These are phyloP conservation scores for Clitarchus hookeri DNA, from an alignment of 2,888 invertebrate species.

Conservation along the genomic window DNA sequence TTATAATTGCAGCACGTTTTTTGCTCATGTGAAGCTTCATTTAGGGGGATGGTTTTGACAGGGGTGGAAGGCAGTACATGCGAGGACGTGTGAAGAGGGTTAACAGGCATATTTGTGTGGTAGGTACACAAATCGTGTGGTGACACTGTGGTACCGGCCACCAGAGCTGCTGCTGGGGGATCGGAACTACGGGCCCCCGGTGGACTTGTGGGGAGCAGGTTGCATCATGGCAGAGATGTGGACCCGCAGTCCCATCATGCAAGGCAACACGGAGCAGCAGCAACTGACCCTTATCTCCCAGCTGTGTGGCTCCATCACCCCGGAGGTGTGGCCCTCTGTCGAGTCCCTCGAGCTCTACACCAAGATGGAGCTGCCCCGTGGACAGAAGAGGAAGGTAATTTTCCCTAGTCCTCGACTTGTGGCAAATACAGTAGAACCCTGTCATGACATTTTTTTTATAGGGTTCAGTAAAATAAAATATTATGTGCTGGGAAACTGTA, in stretches of 20 bases:
- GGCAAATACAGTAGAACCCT: no score
- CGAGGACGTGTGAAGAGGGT: neutral
- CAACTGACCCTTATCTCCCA: slow-evolving; percentile 94
- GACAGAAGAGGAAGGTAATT: slow-evolving; percentile 78
- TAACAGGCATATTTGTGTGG: slow-evolving; percentile 15
- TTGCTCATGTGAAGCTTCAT: no score
- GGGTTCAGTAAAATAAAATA: no score
- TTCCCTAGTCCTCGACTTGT: no score
- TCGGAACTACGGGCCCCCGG: slow-evolving; percentile 94
- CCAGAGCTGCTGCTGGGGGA: slow-evolving; percentile 76
- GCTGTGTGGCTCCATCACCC: slow-evolving; percentile 93
- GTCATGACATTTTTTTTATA: no score
- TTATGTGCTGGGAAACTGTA: no score
- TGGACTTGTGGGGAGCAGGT: slow-evolving; percentile 97
- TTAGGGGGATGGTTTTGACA: no score
- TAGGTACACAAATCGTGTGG: slow-evolving; percentile 96
- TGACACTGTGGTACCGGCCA: slow-evolving; percentile 93
- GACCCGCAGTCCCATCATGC: slow-evolving; percentile 91
- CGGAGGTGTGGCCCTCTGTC: slow-evolving; percentile 93
- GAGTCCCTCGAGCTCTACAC: slow-evolving; percentile 85
- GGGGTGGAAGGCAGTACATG: no score
- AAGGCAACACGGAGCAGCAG: slow-evolving; percentile 95
- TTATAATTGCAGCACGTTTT: no score
- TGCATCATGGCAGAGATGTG: slow-evolving; percentile 99
- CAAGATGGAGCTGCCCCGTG: slow-evolving; percentile 85